Base-by-base conservation (phyloP, 2,797 vertebrate genomes). In the Ceryle rudis region DNA sequence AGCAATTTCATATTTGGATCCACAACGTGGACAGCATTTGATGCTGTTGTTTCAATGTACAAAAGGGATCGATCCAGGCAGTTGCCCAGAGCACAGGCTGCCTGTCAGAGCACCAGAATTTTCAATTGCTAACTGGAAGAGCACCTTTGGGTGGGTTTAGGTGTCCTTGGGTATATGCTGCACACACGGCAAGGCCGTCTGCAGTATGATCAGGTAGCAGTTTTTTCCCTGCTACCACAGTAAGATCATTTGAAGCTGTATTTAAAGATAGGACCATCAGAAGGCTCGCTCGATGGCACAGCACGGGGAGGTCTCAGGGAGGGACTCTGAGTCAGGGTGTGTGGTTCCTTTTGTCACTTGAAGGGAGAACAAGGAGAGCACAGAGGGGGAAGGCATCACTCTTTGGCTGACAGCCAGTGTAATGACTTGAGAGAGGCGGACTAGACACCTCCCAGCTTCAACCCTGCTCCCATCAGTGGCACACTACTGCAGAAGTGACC, bases 171-270 rank as follows among this genome's bases (percentile, higher is more conserved):
- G n/a, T 9, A 19, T 1, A 7, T 0, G 23, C 29, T 20, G 52
- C 41, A 20, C 9, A 6, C 28, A 28, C 4, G 26, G 7, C 17
- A 4, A 66, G 54, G 58, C 46, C 31, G 18, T 10, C 20, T 18
- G 47, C 71, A 8, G 29, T 9, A 8, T 0, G 28, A 6, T 7
- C 6, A 67, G 22, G 39, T 0, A 2, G 33, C 2, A 23, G 0
- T 2, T 11, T 54, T 6, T 20, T 41, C 6, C 12, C 5, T 26
- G 0, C 41, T 17, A 3, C 6, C 12, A 15, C 14, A 6, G 12
- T 14, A 39, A 35, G 37, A 14, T 7, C 5, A 44, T 44, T 39
- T 15, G n/a, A 51, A 70, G 74, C 10, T 13, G 51, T 4, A 3
- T 44, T 44, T 25, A 39, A 25, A 42, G 6, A 12, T 0, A 0